Evolutionary conservation across 2,888 invertebrate species (phyloP).

Genomic region (Beris chalybata): DNA sequence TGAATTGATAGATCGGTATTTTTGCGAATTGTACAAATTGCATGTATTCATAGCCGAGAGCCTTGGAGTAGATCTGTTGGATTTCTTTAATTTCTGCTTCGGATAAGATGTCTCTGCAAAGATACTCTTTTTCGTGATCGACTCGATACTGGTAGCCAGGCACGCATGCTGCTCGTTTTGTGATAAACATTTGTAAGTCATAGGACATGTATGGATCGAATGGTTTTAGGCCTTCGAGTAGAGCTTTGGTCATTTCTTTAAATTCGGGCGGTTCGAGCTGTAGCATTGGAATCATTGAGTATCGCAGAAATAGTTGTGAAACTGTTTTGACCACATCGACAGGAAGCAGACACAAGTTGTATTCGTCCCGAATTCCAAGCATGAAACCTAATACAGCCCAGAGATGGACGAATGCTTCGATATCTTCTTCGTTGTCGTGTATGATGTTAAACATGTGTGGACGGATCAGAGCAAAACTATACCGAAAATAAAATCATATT

Average conservation of each 20-base stretch:
- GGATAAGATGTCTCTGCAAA: conserved; percentile 36
- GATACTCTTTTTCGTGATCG: conserved; percentile 27
- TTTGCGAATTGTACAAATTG: conserved; percentile 10
- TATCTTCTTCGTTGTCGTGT: conserved; percentile 62
- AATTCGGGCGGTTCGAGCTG: conserved; percentile 39
- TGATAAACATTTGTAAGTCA: conserved; percentile 36
- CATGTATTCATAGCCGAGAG: conserved; percentile 1
- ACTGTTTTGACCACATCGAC: conserved; percentile 35
- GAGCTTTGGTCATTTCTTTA: conserved; percentile 35
- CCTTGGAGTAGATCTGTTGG: background rate
- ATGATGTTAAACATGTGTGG: conserved; percentile 65
- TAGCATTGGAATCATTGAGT: conserved; percentile 38
- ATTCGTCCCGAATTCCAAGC: conserved; percentile 71
- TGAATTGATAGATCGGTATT: conserved; percentile 24
- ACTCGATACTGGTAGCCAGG: conserved; percentile 41
- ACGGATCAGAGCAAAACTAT: conserved; percentile 61
- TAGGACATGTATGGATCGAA: conserved; percentile 36
- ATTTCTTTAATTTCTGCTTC: conserved; percentile 30
- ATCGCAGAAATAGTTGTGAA: conserved; percentile 37
- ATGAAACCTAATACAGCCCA: conserved; percentile 77
- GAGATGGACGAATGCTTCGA: conserved; percentile 73
- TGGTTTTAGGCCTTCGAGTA: conserved; percentile 36
- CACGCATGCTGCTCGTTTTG: conserved; percentile 33
- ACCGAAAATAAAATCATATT: background rate
- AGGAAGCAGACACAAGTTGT: conserved; percentile 39